These are phyloP conservation scores for Brassicogethes aeneus DNA, from an alignment of 2,888 invertebrate species.

Conservation along the genomic window DNA sequence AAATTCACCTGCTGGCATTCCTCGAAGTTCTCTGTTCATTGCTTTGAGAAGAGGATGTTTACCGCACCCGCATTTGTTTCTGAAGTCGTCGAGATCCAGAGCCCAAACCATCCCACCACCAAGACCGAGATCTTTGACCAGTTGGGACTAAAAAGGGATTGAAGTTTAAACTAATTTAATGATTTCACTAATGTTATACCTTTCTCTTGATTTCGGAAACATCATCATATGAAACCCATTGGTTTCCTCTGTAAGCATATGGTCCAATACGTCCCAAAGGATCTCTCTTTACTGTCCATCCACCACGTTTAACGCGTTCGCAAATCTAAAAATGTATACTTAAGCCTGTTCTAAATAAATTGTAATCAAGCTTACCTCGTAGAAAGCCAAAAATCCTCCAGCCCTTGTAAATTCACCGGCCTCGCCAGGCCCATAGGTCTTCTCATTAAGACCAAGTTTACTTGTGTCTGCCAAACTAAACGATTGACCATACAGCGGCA, in stretches of 20 bases:
- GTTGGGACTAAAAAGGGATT: slow-evolving; percentile 41
- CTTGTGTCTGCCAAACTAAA: slow-evolving; percentile 53
- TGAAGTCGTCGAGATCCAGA: slow-evolving; percentile 68
- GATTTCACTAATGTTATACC: slow-evolving; percentile 26
- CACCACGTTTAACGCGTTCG: slow-evolving; percentile 48
- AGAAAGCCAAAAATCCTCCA: slow-evolving; percentile 67
- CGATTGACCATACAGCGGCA: slow-evolving; percentile 70
- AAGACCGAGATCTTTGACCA: slow-evolving; percentile 48
- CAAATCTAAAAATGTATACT: slow-evolving; percentile 46
- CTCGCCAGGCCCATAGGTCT: slow-evolving; percentile 56
- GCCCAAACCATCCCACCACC: slow-evolving; percentile 76
- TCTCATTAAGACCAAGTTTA: slow-evolving; percentile 48
- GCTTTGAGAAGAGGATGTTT: slow-evolving; percentile 59
- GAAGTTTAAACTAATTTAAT: slow-evolving; percentile 2
- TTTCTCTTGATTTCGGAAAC: slow-evolving; percentile 54
- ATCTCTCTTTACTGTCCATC: slow-evolving; percentile 55
- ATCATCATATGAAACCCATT: slow-evolving; percentile 76
- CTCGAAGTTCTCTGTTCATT: slow-evolving; percentile 49
- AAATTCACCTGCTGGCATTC: slow-evolving; percentile 20
- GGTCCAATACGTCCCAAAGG: slow-evolving; percentile 58
- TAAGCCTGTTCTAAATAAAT: slow-evolving; percentile 5
- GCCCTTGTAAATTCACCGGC: slow-evolving; percentile 61
- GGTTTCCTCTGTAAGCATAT: slow-evolving; percentile 58
- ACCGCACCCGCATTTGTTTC: slow-evolving; percentile 57
- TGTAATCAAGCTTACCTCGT: slow-evolving; percentile 47